A percentile compares a stretch with the other conserved stretches of the same genome.
These are phyloP conservation scores for Odontocerum albicorne DNA, from an alignment of 2,888 invertebrate species.

Conservation along the genomic window DNA sequence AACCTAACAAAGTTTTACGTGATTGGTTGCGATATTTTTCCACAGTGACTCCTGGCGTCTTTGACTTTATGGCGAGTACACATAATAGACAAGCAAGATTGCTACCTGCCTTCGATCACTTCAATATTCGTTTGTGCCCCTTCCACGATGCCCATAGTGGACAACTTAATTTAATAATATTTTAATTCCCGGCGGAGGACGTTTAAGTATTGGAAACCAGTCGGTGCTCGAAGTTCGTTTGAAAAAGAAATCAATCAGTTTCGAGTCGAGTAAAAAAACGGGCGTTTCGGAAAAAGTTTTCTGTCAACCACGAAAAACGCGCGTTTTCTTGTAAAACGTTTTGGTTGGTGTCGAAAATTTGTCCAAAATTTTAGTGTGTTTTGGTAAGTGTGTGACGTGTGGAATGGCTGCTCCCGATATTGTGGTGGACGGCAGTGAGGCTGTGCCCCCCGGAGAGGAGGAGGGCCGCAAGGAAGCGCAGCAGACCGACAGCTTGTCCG, in stretches of 20 bases:
- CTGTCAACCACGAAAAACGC: too few species aligned
- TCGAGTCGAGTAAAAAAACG: neutral
- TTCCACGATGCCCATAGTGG: slow-evolving; percentile 17
- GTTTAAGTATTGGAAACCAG: slow-evolving; percentile 10
- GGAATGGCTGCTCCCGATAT: slow-evolving; percentile 46
- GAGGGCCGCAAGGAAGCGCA: slow-evolving; percentile 4
- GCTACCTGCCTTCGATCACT: slow-evolving; percentile 1
- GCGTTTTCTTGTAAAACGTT: slow-evolving; percentile 1
- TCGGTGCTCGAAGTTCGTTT: slow-evolving; percentile 6
- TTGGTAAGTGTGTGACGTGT: slow-evolving; percentile 43
- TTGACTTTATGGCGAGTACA: too few species aligned
- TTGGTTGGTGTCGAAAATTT: neutral
- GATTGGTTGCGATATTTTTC: too few species aligned
- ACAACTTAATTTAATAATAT: slow-evolving; percentile 33
- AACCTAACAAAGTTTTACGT: too few species aligned
- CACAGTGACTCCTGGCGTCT: too few species aligned
- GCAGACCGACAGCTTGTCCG: slow-evolving; percentile 18
- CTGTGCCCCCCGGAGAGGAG: slow-evolving; percentile 42
- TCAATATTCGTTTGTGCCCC: slow-evolving; percentile 9
- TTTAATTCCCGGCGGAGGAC: slow-evolving; percentile 26
- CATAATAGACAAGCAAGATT: too few species aligned
- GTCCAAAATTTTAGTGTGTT: slow-evolving; percentile 4
- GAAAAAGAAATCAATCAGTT: neutral
- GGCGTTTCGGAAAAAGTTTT: too few species aligned
- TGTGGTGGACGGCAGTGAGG: slow-evolving; percentile 46